Percentiles rank a stretch among this genome's conserved stretches.
Evolutionary conservation across 2,888 invertebrate species (phyloP).

Genomic region (Drosophila suboccidentalis): DNA sequence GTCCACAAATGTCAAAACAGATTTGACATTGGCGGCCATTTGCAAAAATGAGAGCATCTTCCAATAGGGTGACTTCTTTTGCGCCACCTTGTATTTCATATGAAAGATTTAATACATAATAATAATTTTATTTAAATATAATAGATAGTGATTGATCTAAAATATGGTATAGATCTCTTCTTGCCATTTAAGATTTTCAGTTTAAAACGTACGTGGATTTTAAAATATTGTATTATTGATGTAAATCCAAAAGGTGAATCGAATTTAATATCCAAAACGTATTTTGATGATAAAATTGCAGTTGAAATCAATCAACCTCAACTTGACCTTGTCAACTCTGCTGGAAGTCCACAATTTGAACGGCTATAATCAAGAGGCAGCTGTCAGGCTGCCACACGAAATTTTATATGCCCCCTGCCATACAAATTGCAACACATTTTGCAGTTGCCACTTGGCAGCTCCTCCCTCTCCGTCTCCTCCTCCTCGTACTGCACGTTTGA

Average conservation of each 20-base stretch:
- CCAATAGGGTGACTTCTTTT: too few species aligned
- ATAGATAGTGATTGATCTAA: too few species aligned
- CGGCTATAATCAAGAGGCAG: conserved; percentile 50
- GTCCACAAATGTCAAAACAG: too few species aligned
- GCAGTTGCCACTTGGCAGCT: conserved; percentile 42
- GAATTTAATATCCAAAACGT: neutral
- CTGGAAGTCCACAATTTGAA: conserved; percentile 58
- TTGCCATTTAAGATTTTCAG: too few species aligned
- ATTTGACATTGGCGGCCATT: too few species aligned
- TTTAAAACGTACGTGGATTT: too few species aligned
- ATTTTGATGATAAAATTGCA: conserved; percentile 54
- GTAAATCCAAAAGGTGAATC: neutral
- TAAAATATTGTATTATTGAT: neutral
- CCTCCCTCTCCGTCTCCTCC: conserved; percentile 1
- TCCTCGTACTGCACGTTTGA: neutral
- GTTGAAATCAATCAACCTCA: conserved; percentile 73
- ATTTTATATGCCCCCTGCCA: conserved; percentile 21
- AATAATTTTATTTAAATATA: too few species aligned
- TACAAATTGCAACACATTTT: conserved; percentile 61
- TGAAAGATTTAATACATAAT: neutral
- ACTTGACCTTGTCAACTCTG: conserved; percentile 67
- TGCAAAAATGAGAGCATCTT: too few species aligned
- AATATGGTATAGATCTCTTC: too few species aligned
- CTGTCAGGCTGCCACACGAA: conserved; percentile 46
- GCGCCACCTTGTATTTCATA: too few species aligned